Base-by-base conservation (phyloP, 2,888 invertebrate species). In the Pimpla rufipes region DNA sequence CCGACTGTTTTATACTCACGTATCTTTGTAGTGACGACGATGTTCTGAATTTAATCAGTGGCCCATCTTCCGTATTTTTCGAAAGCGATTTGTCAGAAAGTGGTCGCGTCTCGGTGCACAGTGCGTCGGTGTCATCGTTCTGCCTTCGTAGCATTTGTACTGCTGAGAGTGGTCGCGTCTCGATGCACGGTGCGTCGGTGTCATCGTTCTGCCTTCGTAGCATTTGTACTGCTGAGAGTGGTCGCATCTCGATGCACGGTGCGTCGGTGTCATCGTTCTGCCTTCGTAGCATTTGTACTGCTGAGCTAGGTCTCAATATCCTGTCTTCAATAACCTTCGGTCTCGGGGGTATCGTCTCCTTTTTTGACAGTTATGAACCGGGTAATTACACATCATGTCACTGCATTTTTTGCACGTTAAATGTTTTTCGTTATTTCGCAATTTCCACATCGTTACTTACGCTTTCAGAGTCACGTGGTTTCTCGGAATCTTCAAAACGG, bases 1-100 rank as follows among this genome's bases (percentile, higher is more conserved):
- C 47, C 47, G 47, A 47, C 47, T 47, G 47, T 47, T 47, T 47
- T n/a, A 47, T 47, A 47, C n/a, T n/a, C 47, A 47, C n/a, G n/a
- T 47, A 47, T 47, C 11, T 47, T 47, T 11, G 13, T 47, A 47
- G n/a, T 47, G 47, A 47, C 47, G 47, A 47, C 11, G 47, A 47
- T 47, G 47, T 47, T 47, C 47, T 47, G 47, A 47, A 47, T 47
- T 7, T 47, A 47, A 47, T 47, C 47, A 47, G 47, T 47, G 47
- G 4, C 47, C 47, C 47, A 47, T n/a, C n/a, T 47, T 47, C 47
- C 47, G 47, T 47, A 47, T 47, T 47, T 11, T 13, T 47, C 47
- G 47, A 47, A 47, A 47, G 47, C 47, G 47, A n/a, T n/a, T n/a
- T n/a, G n/a, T n/a, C n/a, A n/a, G n/a, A n/a, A n/a, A n/a, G n/a